Conservation (phyloP, 2,797 vertebrate genomes). For the Gymnopithys bicolor region DNA sequence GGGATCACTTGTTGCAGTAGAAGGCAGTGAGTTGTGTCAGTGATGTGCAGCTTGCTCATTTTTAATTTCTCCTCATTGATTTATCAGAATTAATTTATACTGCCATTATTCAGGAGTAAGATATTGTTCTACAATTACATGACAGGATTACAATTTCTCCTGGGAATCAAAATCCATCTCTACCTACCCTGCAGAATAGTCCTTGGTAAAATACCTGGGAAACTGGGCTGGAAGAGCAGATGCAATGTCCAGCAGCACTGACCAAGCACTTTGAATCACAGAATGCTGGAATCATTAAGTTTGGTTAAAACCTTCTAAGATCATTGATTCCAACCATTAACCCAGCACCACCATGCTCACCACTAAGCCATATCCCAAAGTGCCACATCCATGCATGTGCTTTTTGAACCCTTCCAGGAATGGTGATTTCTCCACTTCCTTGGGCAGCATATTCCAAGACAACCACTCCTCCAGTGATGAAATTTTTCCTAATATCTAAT, state of each 20-base stretch:
- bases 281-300: not conserved
- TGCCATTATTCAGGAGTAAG: constrained; percentile 6
- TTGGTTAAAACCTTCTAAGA: not conserved
- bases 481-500: not conserved
- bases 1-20: not conserved
- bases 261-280: not conserved
- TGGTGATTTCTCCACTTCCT: not conserved
- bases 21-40: not conserved
- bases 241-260: not conserved
- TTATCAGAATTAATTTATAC: constrained; percentile 18
- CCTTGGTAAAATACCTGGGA: not conserved
- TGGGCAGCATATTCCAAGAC: not conserved
- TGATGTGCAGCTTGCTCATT: not conserved
- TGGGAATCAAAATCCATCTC: not conserved
- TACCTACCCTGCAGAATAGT: not conserved
- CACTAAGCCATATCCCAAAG: not conserved
- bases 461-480: not conserved
- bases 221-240: not conserved
- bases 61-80: constrained; percentile 10
- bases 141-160: not conserved
- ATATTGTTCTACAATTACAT: not conserved
- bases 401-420: not conserved
- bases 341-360: not conserved
- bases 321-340: fast-evolving
- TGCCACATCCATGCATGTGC: not conserved